Percentiles rank a stretch among this genome's conserved stretches.
These are phyloP conservation scores for Eristalinus sepulchralis DNA, from an alignment of 2,888 invertebrate genomes.

Conservation along the genomic window DNA sequence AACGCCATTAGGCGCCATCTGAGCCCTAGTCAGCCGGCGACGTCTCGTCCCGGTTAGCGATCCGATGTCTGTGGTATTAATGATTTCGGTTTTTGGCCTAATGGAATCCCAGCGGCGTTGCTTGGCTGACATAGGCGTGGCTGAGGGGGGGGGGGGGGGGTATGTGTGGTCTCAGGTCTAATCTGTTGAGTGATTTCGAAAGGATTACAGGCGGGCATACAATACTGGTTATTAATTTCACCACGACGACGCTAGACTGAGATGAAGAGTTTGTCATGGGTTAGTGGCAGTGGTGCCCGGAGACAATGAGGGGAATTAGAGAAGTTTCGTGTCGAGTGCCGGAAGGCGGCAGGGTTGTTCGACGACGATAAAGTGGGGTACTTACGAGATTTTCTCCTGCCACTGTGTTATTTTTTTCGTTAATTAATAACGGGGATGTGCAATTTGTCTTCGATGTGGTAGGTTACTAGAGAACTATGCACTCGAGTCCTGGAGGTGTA, in stretches of 20 bases:
- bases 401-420: too few relatives aligned
- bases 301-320: conserved; percentile 2
- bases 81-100: conserved; percentile 30
- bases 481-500: too few relatives aligned
- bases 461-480: too few relatives aligned
- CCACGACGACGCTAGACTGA: neutral
- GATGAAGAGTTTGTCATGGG: neutral
- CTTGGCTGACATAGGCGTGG: too few relatives aligned
- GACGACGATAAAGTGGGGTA: too few relatives aligned
- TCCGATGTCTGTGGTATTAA: conserved; percentile 19
- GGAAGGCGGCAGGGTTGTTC: too few relatives aligned
- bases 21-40: neutral
- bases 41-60: neutral
- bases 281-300: neutral
- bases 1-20: conserved; percentile 28
- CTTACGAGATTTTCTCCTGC: too few relatives aligned
- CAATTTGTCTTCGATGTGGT: too few relatives aligned
- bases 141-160: too few relatives aligned
- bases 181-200: conserved; percentile 5
- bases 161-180: neutral
- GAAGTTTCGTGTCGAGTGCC: too few relatives aligned
- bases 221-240: conserved; percentile 6
- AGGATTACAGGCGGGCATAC: neutral
- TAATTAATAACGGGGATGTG: too few relatives aligned
- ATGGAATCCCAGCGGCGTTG: neutral